These are phyloP conservation scores for Malurus melanocephalus DNA, from an alignment of 2,113 vertebrate genomes.

Conservation along the genomic window DNA sequence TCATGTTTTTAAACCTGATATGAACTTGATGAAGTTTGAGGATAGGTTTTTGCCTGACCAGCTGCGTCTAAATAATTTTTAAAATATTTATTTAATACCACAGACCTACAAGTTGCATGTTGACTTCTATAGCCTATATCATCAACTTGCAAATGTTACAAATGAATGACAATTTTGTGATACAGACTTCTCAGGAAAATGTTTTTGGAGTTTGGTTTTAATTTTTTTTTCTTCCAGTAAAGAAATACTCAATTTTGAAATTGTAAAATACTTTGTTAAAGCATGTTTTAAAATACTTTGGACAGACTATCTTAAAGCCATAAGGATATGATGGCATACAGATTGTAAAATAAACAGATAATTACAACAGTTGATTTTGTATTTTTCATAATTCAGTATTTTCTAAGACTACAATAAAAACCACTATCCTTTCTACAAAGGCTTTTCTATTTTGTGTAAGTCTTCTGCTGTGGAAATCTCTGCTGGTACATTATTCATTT, in stretches of 20 bases:
- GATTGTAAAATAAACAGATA: constrained; percentile 74
- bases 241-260: constrained; percentile 68
- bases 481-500: not conserved
- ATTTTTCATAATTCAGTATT: constrained; percentile 76
- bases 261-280: constrained; percentile 75
- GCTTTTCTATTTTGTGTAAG: constrained; percentile 62
- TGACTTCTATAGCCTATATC: constrained; percentile 21
- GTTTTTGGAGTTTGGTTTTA: constrained; percentile 22
- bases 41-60: constrained; percentile 28
- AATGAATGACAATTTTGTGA: constrained; percentile 54
- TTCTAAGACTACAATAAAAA: constrained; percentile 77
- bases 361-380: constrained; percentile 71
- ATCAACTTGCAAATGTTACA: constrained; percentile 56
- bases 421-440: constrained; percentile 71
- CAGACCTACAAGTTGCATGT: constrained; percentile 56
- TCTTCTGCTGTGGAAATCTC: constrained; percentile 28
- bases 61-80: constrained; percentile 40
- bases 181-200: constrained; percentile 77
- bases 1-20: not conserved
- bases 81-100: constrained; percentile 41
- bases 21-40: constrained; percentile 10
- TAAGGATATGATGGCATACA: constrained; percentile 65
- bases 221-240: constrained; percentile 46
- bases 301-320: constrained; percentile 66
- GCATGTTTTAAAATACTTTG: constrained; percentile 73